Conservation (phyloP, 2,113 vertebrate genomes). For the Merops nubicus region DNA sequence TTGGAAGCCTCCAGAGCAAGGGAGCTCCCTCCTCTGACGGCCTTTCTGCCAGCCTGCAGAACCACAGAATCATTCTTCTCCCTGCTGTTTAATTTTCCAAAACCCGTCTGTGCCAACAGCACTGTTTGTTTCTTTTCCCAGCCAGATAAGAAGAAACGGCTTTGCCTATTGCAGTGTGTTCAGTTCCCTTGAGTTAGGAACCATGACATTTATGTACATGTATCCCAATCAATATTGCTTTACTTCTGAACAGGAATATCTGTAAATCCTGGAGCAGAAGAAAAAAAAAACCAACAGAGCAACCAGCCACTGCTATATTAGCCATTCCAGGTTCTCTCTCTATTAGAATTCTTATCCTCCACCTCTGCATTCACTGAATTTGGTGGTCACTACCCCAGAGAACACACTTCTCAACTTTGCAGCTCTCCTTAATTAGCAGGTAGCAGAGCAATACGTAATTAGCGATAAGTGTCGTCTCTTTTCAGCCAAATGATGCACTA, state of each 20-base stretch:
- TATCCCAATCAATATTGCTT: neutral
- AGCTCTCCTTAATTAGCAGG: neutral
- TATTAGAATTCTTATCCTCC: neutral
- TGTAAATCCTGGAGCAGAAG: neutral
- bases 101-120: neutral
- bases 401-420: neutral
- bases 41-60: neutral
- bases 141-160: neutral
- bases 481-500: neutral
- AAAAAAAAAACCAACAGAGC: neutral
- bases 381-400: neutral
- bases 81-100: neutral
- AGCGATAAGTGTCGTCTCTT: neutral
- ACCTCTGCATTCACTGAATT: neutral
- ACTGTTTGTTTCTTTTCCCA: neutral
- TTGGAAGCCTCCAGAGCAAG: neutral
- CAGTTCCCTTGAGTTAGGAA: neutral
- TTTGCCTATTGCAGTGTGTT: neutral
- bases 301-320: neutral
- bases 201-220: neutral
- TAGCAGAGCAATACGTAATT: neutral
- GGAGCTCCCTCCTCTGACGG: neutral
- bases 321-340: neutral
- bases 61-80: fast-evolving
- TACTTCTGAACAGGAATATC: neutral